These are phyloP conservation scores for Neolamprologus brichardi DNA, from an alignment of 2,113 vertebrate genomes.

Conservation along the genomic window DNA sequence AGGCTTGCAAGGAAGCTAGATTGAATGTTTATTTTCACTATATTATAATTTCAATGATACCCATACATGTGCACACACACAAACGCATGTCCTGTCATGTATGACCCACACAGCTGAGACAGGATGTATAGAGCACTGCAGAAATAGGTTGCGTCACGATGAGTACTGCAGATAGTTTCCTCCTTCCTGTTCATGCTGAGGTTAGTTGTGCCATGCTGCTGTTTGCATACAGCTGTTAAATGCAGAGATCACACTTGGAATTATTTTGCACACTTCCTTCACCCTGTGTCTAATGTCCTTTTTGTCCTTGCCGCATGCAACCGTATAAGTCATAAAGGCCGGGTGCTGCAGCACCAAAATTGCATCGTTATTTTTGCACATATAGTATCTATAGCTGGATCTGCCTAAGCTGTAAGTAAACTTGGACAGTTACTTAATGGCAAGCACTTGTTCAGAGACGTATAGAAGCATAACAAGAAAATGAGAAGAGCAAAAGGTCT, in stretches of 20 bases:
- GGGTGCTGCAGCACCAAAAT: background rate
- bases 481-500: background rate
- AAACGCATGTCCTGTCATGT: background rate
- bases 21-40: background rate
- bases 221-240: background rate
- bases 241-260: background rate
- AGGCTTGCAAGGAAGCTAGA: background rate
- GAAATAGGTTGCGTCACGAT: background rate
- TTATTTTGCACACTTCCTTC: background rate
- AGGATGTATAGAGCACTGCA: background rate
- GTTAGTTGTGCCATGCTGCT: background rate
- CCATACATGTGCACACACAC: background rate
- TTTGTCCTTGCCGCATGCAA: conserved; percentile 9
- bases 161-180: background rate
- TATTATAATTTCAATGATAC: background rate
- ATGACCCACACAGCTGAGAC: background rate
- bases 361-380: background rate
- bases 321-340: background rate
- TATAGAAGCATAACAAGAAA: background rate
- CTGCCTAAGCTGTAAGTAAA: background rate
- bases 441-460: background rate
- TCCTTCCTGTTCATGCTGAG: background rate
- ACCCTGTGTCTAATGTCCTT: background rate
- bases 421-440: background rate
- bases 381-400: background rate